phyloP scores from a whole-genome alignment of 2,113 vertebrate genomes.

The Pseudopodoces humilis region DNA sequence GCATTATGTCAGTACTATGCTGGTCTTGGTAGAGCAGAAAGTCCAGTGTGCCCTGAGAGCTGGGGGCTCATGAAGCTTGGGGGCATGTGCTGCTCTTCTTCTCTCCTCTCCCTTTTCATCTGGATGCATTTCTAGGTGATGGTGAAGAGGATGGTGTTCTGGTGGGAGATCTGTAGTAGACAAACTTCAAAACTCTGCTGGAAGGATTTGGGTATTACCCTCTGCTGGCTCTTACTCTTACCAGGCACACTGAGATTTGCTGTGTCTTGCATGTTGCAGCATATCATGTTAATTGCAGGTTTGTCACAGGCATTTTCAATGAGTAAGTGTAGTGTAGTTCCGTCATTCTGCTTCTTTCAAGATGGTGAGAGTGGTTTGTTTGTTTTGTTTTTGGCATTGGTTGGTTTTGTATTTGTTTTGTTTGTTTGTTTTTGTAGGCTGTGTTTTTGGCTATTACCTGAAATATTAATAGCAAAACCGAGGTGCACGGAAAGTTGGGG shows the following conservation, averaged over 20 bases:
- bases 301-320: background rate
- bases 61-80: background rate
- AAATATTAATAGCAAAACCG: background rate
- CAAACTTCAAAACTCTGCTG: background rate
- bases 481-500: background rate
- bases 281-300: background rate
- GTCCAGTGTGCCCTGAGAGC: background rate
- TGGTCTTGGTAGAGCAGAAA: background rate
- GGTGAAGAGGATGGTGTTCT: background rate
- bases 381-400: background rate
- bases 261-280: background rate
- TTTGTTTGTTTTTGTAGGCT: background rate
- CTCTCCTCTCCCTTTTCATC: background rate
- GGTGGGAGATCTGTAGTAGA: background rate
- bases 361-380: background rate
- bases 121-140: background rate
- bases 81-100: background rate
- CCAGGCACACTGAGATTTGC: background rate
- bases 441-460: background rate
- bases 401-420: background rate
- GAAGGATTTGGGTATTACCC: background rate
- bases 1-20: rapidly evolving
- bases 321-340: background rate
- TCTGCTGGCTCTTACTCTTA: background rate
- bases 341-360: background rate